Base-by-base conservation (phyloP, 1,140 invertebrate genomes). In the Drosophila pseudoananassae region DNA sequence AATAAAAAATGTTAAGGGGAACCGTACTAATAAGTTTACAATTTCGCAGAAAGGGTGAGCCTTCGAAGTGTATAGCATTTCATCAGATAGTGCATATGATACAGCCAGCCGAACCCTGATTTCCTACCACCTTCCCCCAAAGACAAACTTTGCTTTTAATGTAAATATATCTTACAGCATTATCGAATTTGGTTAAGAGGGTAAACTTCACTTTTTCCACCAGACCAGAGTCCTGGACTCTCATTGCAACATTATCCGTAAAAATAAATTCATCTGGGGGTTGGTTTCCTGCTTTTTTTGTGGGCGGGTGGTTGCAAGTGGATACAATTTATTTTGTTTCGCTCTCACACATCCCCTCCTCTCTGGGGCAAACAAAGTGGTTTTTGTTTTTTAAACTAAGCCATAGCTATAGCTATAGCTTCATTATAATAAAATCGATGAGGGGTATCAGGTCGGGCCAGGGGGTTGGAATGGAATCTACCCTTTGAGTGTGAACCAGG, bases 341-440 rank as follows among this genome's bases (percentile, higher is more conserved):
- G 14, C 49, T 25, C 65, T 1, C 33, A 36, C 15, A 55, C 15
- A 53, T 56, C 50, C 52, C 17, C 33, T 10, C 10, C 10, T n/a
- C 10, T 12, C 33, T 10, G 33, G 33, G 33, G 33, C 9, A 12
- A 12, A 61, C 63, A 78, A 80, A 85, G 76, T 64, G 66, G 58
- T 58, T 53, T 81, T 81, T 63, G 76, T 81, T 63, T 56, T 61
- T 69, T 74, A 69, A 56, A 53, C 56, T 82, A 58, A 53, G 45
- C 45, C 25, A 33, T 10, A 33, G 31, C 38, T 14, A 14, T 14
- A 40, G 38, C 38, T 40, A 70, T 76, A 52, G 81, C 82, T 87
- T 87, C 81, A 87, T 87, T 87, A 75, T 64, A 36, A 36, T 36
- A 81, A 87, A 85, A 85, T 87, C 82, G 69, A 82, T 78, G 58